These are phyloP conservation scores for Capitella teleta DNA, from an alignment of 1,140 invertebrate genomes.

Conservation along the genomic window DNA sequence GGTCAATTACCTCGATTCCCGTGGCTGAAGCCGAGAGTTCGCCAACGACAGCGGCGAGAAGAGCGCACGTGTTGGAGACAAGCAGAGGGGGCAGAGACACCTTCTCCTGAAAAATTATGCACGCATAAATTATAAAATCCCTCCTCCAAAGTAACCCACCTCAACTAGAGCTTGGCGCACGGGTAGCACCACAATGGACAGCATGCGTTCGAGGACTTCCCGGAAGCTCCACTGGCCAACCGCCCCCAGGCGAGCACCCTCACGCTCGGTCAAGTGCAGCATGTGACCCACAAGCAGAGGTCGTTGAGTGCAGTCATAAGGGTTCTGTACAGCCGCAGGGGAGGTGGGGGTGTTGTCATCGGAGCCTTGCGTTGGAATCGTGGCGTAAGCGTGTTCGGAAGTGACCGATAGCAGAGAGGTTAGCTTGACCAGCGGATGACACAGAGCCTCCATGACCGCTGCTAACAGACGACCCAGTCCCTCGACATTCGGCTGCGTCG, in stretches of 20 bases:
- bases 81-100: constrained; percentile 51
- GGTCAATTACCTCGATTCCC: constrained; percentile 41
- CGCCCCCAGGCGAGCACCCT: constrained; percentile 30
- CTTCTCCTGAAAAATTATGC: constrained; percentile 40
- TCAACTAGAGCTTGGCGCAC: constrained; percentile 54
- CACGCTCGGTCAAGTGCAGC: constrained; percentile 49
- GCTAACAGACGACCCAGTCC: constrained; percentile 59
- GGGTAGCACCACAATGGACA: constrained; percentile 69
- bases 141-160: background rate
- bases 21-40: constrained; percentile 71
- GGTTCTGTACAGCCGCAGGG: background rate
- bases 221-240: constrained; percentile 59
- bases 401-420: constrained; percentile 64
- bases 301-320: constrained; percentile 57
- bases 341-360: constrained; percentile 46
- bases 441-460: constrained; percentile 67
- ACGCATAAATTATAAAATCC: background rate
- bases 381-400: constrained; percentile 34
- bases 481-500: constrained; percentile 27
- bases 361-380: constrained; percentile 32
- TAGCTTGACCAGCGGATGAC: constrained; percentile 64
- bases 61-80: constrained; percentile 71
- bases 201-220: constrained; percentile 68
- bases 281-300: constrained; percentile 72
- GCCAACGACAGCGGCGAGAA: constrained; percentile 71